phyloP scores from a whole-genome alignment of 2,888 invertebrate genomes.

The Amiota mariae region DNA sequence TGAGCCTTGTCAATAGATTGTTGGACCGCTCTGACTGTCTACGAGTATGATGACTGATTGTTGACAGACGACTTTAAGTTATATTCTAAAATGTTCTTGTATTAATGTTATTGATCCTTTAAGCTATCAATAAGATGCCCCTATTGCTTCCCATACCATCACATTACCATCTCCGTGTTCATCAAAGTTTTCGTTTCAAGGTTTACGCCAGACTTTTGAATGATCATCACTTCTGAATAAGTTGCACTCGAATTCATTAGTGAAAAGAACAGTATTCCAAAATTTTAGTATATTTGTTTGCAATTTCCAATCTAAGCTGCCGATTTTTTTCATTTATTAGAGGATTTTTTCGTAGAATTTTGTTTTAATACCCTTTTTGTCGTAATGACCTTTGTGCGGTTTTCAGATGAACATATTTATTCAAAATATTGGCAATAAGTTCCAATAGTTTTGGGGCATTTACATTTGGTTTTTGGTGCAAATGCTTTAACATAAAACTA shows the following conservation, averaged over 20 bases:
- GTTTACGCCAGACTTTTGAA: too few species aligned
- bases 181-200: neutral
- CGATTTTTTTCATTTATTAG: neutral
- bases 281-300: too few species aligned
- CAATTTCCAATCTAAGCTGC: too few species aligned
- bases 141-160: neutral
- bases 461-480: neutral
- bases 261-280: too few species aligned
- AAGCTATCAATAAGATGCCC: neutral
- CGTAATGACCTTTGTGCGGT: neutral
- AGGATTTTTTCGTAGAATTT: neutral
- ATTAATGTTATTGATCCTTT: neutral
- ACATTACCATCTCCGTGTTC: too few species aligned
- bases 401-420: neutral
- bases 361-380: neutral
- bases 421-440: neutral
- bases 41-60: too few species aligned
- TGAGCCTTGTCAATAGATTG: too few species aligned
- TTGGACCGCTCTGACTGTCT: too few species aligned
- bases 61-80: neutral
- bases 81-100: neutral
- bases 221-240: too few species aligned
- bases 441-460: neutral
- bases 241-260: too few species aligned
- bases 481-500: too few species aligned